Conservation (phyloP, 2,888 invertebrate genomes). For the Scelioninae gen. 1 region DNA sequence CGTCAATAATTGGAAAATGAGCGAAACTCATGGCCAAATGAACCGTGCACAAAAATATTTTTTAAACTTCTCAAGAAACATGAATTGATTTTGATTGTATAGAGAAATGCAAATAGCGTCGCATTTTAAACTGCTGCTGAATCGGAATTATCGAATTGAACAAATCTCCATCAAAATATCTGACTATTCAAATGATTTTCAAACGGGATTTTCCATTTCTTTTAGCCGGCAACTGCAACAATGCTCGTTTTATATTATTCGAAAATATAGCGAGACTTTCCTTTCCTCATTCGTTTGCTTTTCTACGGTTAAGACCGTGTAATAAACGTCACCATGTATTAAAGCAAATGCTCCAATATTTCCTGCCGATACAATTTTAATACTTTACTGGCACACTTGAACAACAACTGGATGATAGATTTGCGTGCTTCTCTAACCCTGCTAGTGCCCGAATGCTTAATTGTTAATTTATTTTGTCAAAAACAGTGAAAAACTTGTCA, state of each 20-base stretch:
- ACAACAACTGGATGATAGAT: constrained; percentile 44
- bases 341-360: constrained; percentile 69
- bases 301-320: background rate
- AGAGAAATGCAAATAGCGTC: no score
- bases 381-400: constrained; percentile 10
- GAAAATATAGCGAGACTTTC: background rate
- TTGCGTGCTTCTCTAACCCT: constrained; percentile 22
- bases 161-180: no score
- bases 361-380: constrained; percentile 32
- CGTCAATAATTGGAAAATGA: constrained; percentile 78
- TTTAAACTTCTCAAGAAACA: constrained; percentile 31
- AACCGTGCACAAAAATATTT: constrained; percentile 46
- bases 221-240: no score
- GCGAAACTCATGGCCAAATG: constrained; percentile 72
- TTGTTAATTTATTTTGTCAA: constrained; percentile 53
- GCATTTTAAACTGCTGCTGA: no score
- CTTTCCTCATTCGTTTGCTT: background rate
- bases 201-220: no score
- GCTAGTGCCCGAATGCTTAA: constrained; percentile 38
- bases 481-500: background rate
- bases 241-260: no score
- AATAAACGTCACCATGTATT: constrained; percentile 72
- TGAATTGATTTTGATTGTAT: background rate
- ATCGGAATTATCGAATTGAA: no score
- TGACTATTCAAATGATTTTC: no score